These are phyloP conservation scores for Eufriesea mexicana DNA, from an alignment of 1,140 invertebrate genomes.

Conservation along the genomic window DNA sequence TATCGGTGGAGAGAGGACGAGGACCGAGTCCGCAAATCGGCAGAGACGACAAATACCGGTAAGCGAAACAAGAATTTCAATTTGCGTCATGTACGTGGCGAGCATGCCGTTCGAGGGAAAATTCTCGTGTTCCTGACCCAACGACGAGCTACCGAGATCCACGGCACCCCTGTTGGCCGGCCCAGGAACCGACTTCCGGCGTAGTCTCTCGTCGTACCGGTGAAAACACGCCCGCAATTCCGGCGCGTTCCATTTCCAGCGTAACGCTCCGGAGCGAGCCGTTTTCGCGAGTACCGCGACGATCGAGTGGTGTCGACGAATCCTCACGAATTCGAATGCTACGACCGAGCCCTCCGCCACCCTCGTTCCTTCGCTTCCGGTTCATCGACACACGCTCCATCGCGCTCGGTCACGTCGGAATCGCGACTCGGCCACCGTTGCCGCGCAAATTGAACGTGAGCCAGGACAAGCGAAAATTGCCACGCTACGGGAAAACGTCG, in stretches of 20 bases:
- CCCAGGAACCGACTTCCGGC: constrained; percentile 37
- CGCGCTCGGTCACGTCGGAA: neutral
- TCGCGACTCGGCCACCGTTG: neutral
- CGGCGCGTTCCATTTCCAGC: constrained; percentile 7
- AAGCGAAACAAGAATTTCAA: constrained; percentile 73
- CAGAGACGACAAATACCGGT: constrained; percentile 64
- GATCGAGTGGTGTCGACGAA: neutral
- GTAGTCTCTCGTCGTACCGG: neutral
- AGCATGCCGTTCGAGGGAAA: constrained; percentile 56
- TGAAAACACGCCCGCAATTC: constrained; percentile 37
- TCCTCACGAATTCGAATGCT: neutral
- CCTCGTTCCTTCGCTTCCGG: neutral
- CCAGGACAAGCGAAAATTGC: neutral
- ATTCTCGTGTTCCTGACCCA: constrained; percentile 28
- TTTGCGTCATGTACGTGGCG: constrained; percentile 64
- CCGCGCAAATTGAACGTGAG: constrained; percentile 22
- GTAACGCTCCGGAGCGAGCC: neutral
- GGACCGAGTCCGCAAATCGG: constrained; percentile 35
- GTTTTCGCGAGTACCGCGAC: neutral
- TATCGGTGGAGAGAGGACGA: constrained; percentile 20
- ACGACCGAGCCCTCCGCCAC: neutral
- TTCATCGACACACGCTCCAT: no score
- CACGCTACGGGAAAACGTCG: neutral
- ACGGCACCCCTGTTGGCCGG: no score
- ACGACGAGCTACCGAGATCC: neutral